Percentiles rank a stretch among this genome's conserved stretches.
phyloP scores from a whole-genome alignment of 1,140 invertebrate species.

The Hyles euphorbiae region DNA sequence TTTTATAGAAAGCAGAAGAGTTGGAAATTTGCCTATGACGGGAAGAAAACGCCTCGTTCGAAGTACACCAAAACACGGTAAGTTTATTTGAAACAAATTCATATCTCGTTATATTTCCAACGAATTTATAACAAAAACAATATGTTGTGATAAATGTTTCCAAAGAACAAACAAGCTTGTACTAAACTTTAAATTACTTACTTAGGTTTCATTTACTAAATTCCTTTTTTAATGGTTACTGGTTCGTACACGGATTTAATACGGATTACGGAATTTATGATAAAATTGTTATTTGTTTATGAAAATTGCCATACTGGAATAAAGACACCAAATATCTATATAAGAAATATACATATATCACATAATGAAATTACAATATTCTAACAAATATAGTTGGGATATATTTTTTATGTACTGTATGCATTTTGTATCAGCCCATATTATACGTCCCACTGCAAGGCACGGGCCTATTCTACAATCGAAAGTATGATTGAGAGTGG shows the following conservation, averaged over 20 bases:
- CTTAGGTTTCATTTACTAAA: neutral
- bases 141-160: neutral
- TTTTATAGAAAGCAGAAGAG: conserved; percentile 20
- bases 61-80: neutral
- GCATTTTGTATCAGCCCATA: too few species aligned
- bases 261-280: neutral
- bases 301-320: too few species aligned
- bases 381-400: too few species aligned
- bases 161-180: neutral
- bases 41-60: neutral
- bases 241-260: too few species aligned
- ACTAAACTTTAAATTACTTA: neutral
- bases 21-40: conserved; percentile 13
- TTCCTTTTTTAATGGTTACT: neutral
- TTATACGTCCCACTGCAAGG: too few species aligned
- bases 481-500: too few species aligned
- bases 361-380: too few species aligned
- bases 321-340: too few species aligned
- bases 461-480: too few species aligned
- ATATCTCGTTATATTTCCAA: neutral
- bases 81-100: neutral
- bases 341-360: too few species aligned
- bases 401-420: too few species aligned
- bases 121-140: neutral
- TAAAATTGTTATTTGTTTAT: too few species aligned